Conservation (phyloP, 2,113 vertebrate genomes). For the Trochalopteron elliotii region DNA sequence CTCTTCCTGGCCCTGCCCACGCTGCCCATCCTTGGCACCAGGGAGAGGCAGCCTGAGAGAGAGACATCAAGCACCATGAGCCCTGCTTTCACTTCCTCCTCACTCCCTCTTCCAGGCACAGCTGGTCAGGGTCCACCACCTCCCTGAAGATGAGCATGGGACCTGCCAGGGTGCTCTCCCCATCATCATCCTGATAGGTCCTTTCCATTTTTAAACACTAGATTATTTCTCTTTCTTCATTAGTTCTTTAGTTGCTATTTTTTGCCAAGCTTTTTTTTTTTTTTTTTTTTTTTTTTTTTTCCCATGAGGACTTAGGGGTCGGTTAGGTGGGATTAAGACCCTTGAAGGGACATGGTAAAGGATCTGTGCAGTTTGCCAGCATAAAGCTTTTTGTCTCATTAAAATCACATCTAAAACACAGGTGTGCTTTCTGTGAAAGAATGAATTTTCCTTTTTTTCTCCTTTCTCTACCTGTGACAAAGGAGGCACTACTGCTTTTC, state of each 20-base stretch:
- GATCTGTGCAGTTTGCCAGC: not conserved
- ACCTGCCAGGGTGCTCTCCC: not conserved
- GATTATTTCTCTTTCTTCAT: not conserved
- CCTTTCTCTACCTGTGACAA: not conserved
- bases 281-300: not conserved
- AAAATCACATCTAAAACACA: not conserved
- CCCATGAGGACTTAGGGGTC: not conserved
- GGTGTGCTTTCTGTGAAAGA: not conserved
- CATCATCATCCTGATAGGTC: accelerated
- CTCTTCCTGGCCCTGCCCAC: not conserved
- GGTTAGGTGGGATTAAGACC: not conserved
- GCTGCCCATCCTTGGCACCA: accelerated
- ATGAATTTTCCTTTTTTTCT: not conserved
- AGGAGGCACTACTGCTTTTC: not conserved
- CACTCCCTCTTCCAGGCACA: not conserved
- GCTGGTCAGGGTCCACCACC: not conserved
- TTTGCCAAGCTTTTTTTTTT: not conserved
- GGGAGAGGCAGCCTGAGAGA: not conserved
- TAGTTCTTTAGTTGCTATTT: not conserved
- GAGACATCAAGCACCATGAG: accelerated
- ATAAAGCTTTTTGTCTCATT: not conserved
- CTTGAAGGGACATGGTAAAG: not conserved
- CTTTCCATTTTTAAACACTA: not conserved
- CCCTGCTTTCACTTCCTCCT: not conserved
- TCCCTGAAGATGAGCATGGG: not conserved